Evolutionary conservation across 1,140 invertebrate genomes (phyloP), one percentile per base, ranked within the genome.

Genomic region (Maniola jurtina): DNA sequence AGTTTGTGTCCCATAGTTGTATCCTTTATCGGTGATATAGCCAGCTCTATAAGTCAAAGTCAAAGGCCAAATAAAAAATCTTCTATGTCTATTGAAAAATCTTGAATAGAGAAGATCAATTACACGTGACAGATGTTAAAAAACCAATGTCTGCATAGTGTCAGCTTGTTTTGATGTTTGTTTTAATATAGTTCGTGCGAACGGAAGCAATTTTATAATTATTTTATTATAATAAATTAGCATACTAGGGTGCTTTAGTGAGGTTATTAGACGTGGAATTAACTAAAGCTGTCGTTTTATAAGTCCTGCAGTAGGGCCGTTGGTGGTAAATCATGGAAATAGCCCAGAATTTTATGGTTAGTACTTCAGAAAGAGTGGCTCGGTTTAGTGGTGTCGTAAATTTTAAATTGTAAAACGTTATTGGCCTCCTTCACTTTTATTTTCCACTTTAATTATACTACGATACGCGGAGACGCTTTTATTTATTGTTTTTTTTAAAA

Each of bases 261-360:
- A 34, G 52, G 52, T 34, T 34, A 8, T 55, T 34, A 55, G 52
- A 55, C 52, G 52, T 34, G 52, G 13, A 55, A 55, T 64, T 64
- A 16, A 68, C 35, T 56, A 48, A 64, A 61, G 48, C 35, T 16
- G 47, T 35, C 36, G 13, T 52, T 65, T 52, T 65, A 47, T 65
- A 47, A 67, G 40, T 70, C 64, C 61, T 11, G 38, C 25, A 70
- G 16, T 14, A 59, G 47, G 48, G 62, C 61, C 71, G 72, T 58
- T 70, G 64, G 62, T 69, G 61, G 35, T 52, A 58, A 70, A 77
- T 71, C 71, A 88, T 88, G 85, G 85, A 88, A 67, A 88, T 88
- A 62, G 84, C 84, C 15, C 83, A 80, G 64, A 89, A 89, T 78
- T 89, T 76, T 78, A 89, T 89, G 86, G 86, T 89, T 71, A 76